Evolutionary conservation across 2,888 invertebrate species (phyloP).

Genomic region (Monochamus alternatus): DNA sequence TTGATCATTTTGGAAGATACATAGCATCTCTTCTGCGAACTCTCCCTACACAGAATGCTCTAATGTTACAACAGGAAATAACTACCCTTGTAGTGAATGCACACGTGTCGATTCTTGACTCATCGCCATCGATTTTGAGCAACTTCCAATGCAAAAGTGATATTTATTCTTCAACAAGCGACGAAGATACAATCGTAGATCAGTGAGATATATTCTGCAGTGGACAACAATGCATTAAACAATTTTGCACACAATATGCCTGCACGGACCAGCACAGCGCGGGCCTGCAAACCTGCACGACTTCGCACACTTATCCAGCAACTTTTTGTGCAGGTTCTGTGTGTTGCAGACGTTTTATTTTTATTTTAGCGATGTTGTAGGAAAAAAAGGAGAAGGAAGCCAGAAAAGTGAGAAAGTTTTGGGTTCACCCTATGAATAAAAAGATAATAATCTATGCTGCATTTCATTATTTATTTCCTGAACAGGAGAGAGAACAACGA

Average conservation of each 20-base stretch:
- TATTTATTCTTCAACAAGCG: constrained; percentile 2
- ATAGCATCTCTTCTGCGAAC: constrained; percentile 11
- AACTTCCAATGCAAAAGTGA: neutral
- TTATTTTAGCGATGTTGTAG: too few species aligned
- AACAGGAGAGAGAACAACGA: too few species aligned
- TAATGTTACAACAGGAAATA: constrained; percentile 11
- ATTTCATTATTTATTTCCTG: too few species aligned
- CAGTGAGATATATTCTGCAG: neutral
- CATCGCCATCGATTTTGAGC: neutral
- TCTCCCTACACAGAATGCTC: neutral
- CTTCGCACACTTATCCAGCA: too few species aligned
- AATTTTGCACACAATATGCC: neutral
- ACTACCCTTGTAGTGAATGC: constrained; percentile 8
- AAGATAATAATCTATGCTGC: too few species aligned
- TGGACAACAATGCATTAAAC: neutral
- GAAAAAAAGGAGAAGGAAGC: too few species aligned
- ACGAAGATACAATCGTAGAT: neutral
- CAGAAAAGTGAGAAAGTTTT: too few species aligned
- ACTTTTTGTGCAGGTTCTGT: too few species aligned
- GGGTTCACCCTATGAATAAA: too few species aligned
- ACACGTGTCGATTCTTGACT: constrained; percentile 2
- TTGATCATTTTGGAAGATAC: constrained; percentile 18
- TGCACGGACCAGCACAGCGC: too few species aligned
- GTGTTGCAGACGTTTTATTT: too few species aligned
- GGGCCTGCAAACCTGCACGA: too few species aligned